Conservation (phyloP, 2,797 vertebrate genomes). For the Brachymystax lenok region DNA sequence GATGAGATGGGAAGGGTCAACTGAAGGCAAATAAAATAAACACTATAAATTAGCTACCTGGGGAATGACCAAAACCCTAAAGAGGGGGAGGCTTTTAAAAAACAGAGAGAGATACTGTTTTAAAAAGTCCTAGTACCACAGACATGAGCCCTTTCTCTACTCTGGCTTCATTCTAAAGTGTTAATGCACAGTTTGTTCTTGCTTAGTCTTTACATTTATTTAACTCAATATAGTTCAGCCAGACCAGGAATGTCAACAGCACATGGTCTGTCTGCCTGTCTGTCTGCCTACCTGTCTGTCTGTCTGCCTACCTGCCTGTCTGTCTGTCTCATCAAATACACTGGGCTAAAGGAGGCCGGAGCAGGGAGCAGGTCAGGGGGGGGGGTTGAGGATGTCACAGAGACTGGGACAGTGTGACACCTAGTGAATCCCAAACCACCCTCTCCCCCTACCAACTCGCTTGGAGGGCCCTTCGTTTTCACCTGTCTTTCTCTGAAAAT, state of each 20-base stretch:
- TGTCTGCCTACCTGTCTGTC: too few relatives aligned
- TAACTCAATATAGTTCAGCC: too few relatives aligned
- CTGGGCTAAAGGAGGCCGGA: constrained; percentile 36
- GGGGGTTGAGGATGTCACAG: constrained; percentile 68
- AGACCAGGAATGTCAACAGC: too few relatives aligned
- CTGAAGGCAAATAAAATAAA: constrained; percentile 80
- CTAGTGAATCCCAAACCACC: too few relatives aligned
- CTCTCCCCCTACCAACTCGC: too few relatives aligned
- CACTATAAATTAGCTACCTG: constrained; percentile 82
- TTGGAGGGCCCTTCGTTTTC: too few relatives aligned
- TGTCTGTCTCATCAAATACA: constrained; percentile 30
- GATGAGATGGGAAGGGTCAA: constrained; percentile 75
- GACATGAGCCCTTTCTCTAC: neutral
- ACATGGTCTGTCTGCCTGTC: too few relatives aligned
- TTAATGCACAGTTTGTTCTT: too few relatives aligned
- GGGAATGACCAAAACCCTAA: constrained; percentile 78
- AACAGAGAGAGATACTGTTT: constrained; percentile 62
- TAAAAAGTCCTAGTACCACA: neutral
- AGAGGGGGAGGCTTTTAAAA: constrained; percentile 72
- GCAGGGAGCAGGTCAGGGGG: neutral
- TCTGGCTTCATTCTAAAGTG: constrained; percentile 18
- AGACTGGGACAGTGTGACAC: constrained; percentile 68
- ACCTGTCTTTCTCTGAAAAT: too few relatives aligned
- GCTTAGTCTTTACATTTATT: too few relatives aligned
- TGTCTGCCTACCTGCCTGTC: too few relatives aligned